Conservation (phyloP, 1,140 invertebrate genomes). For the Cataglyphis hispanica region DNA sequence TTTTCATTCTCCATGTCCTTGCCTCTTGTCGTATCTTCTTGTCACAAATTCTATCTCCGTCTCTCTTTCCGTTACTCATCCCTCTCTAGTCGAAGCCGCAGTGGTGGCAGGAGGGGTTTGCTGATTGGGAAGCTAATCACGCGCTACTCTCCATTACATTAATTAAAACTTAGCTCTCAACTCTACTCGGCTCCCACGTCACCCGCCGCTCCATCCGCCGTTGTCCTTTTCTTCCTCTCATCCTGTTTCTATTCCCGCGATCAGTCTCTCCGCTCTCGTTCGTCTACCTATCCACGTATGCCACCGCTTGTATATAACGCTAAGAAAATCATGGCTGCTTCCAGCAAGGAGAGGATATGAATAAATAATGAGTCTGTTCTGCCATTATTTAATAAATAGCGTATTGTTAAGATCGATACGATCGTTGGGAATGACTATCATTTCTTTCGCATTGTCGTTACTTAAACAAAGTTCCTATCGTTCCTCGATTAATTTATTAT, state of each 20-base stretch:
- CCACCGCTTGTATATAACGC: constrained; percentile 17
- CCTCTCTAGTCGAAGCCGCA: constrained; percentile 34
- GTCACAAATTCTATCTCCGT: constrained; percentile 18
- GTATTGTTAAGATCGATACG: neutral
- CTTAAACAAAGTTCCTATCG: neutral
- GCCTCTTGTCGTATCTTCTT: constrained; percentile 19
- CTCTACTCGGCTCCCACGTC: constrained; percentile 70
- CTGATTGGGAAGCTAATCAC: constrained; percentile 83
- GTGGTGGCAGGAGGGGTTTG: constrained; percentile 59
- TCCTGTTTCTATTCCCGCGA: neutral
- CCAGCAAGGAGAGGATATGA: constrained; percentile 24
- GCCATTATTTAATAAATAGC: constrained; percentile 11
- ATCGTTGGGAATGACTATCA: neutral
- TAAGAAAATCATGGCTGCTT: constrained; percentile 33
- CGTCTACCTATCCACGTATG: constrained; percentile 21
- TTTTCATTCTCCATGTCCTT: neutral
- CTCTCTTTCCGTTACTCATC: constrained; percentile 20
- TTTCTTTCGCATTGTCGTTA: neutral
- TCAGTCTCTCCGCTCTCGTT: constrained; percentile 18
- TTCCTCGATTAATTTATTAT: constrained; percentile 12
- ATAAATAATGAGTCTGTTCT: constrained; percentile 21
- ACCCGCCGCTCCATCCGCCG: constrained; percentile 35
- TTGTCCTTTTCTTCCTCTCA: constrained; percentile 42
- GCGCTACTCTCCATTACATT: constrained; percentile 84
- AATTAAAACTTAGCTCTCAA: constrained; percentile 84